Evolutionary conservation across 2,113 vertebrate species (phyloP), one percentile per base, ranked within the genome.

Genomic region (Mungos mungo): DNA sequence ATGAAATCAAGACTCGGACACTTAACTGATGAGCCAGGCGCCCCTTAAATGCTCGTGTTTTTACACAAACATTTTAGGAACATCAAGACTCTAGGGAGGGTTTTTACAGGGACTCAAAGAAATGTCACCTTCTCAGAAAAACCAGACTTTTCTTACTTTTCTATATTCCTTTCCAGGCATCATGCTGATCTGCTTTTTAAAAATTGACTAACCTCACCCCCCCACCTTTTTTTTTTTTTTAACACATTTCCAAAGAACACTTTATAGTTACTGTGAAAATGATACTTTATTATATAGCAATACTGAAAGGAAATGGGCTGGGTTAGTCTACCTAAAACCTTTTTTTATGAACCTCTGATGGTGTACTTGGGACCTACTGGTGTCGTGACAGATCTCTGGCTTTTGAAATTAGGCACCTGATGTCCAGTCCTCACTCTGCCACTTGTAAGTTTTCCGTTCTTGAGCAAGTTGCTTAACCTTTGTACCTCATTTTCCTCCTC

Each of bases 121-220:
- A 19, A 47, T 88, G 77, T 87, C 23, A 74, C 18, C 60, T 92
- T 94, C 72, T 95, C 68, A 76, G 45, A 82, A 79, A 93, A 93
- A 47, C 93, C 45, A 89, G 76, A n/a, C 54, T 74, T 2, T 66
- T 96, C 85, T 71, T 87, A 47, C 38, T 88, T 86, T 81, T 74
- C 31, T 23, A 0, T 68, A 45, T n/a, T 90, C 10, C 33, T 19
- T 90, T 85, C 29, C 15, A 85, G 19, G 47, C 5, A 19, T 66
- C 65, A 25, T n/a, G 2, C 18, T 92, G 41, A 33, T 95, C 66
- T 85, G 7, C 74, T 74, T 90, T 95, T 81, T 23, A 41, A 88
- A 82, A 47, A 8, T 69, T 86, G 72, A 89, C 16, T 19, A 38
- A 41, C 29, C 19, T 2, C 52, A 52, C 57, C 16, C 4, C 57